Evolutionary conservation across 2,113 vertebrate genomes (phyloP).

Genomic region (Paradoxurus hermaphroditus): DNA sequence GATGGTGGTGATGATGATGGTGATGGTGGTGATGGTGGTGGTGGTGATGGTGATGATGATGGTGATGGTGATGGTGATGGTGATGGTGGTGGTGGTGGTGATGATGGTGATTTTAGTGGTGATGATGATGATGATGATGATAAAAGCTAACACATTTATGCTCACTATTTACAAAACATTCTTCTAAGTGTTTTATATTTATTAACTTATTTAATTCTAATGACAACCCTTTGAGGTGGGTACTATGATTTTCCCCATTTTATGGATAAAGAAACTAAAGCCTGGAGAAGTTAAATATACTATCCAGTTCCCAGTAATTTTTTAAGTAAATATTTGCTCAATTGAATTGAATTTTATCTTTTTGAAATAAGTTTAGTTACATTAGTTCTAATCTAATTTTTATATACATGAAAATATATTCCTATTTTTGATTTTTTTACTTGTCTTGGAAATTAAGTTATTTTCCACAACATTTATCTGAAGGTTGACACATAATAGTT

Average conservation of each 20-base stretch:
- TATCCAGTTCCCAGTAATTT: not conserved
- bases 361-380: not conserved
- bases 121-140: too few relatives aligned
- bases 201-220: not conserved
- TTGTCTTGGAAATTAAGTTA: not conserved
- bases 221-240: not conserved
- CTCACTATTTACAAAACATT: not conserved
- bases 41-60: fast-evolving
- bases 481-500: not conserved
- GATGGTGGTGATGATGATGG: fast-evolving
- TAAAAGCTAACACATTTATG: not conserved
- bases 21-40: not conserved
- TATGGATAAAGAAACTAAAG: not conserved
- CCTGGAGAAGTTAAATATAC: not conserved
- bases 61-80: not conserved
- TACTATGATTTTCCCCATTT: not conserved
- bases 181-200: not conserved
- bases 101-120: not conserved
- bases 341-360: not conserved
- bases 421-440: not conserved
- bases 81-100: not conserved
- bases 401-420: not conserved
- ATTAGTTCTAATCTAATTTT: not conserved
- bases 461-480: not conserved
- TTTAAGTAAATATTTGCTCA: not conserved